Evolutionary conservation across 2,113 vertebrate species (phyloP), one percentile per base, ranked within the genome.

Genomic region (Nestor notabilis): DNA sequence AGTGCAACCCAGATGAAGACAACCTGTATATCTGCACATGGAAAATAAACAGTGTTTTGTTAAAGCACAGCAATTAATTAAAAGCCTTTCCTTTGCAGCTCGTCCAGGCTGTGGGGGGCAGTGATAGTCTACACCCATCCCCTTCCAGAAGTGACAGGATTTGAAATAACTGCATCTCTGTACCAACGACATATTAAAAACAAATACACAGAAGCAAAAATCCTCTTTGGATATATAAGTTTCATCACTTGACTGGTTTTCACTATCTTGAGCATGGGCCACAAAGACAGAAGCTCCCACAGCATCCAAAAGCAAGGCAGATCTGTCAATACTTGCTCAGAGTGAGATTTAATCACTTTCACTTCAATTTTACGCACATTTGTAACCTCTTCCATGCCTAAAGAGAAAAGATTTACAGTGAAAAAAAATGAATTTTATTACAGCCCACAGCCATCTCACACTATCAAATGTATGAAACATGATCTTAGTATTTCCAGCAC

Each of bases 361-460:
- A 7, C 91, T 94, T 82, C 94, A 89, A 87, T 97, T 96, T 94
- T 82, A 96, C 87, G 92, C 94, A 92, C 91, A 89, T 94, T 95
- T 97, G 86, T 97, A 92, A 95, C 94, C 77, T 95, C 94, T 95
- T 92, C 89, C 63, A 50, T 43, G 83, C 95, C 79, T 92, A 89
- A 95, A 87, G 61, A 93, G 90, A 80, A 72, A 53, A 93, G 94
- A 89, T 95, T 92, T 93, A 69, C 65, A 84, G 95, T 65, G 77
- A 61, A 82, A 84, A 75, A 78, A 64, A 52, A 87, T 53, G 55
- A 89, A 53, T 91, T 92, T 92, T 72, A 84, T 65, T 72, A 79
- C 56, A 79, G 92, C 86, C 89, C 78, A 24, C 80, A 61, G 90
- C 91, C 95, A 95, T 37, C 88, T 82, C 31, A 23, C 41, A 65